Evolutionary conservation across 2,113 vertebrate genomes (phyloP).

Genomic region (Peromyscus californicus): DNA sequence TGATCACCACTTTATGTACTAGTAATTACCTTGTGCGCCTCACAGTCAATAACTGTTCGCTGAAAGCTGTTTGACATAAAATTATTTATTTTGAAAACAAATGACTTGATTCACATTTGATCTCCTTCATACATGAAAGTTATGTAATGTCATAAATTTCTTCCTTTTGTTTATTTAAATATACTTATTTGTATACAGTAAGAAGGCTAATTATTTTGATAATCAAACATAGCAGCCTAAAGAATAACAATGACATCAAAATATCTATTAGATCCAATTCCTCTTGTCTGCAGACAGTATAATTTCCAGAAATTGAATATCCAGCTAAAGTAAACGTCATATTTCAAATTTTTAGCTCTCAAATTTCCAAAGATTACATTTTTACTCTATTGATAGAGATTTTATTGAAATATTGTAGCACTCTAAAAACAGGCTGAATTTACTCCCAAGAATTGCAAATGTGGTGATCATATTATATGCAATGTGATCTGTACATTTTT

Average conservation of each 20-base stretch:
- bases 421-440: not conserved
- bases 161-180: not conserved
- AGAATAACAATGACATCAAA: not conserved
- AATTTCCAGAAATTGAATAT: not conserved
- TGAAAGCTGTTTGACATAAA: not conserved
- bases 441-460: not conserved
- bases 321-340: not conserved
- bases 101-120: not conserved
- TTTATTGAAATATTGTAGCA: conserved; percentile 7
- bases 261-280: not conserved
- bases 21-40: not conserved
- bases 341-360: not conserved
- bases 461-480: not conserved
- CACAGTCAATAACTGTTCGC: not conserved
- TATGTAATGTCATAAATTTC: not conserved
- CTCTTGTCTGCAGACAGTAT: not conserved
- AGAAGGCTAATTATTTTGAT: not conserved
- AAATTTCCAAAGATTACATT: not conserved
- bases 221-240: not conserved
- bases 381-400: not conserved
- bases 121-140: not conserved
- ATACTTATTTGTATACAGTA: not conserved
- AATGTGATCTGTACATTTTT: not conserved
- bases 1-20: not conserved
- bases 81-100: not conserved